These are phyloP conservation scores for Macaca mulatta DNA, from an alignment of 2,113 vertebrate species.

Conservation along the genomic window DNA sequence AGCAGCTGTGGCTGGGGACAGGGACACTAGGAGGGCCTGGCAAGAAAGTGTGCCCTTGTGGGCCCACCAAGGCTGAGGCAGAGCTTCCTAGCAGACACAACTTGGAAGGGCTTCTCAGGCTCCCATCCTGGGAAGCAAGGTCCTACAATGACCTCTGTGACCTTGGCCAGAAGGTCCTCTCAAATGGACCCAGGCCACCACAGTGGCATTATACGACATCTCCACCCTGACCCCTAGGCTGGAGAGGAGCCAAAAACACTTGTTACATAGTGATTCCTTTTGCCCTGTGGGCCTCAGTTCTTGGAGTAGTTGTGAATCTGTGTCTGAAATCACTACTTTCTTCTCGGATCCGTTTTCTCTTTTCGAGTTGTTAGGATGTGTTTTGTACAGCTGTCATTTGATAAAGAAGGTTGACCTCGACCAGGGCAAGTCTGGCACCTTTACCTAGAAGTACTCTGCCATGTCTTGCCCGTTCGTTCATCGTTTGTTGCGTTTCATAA, in stretches of 20 bases:
- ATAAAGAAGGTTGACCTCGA: neutral
- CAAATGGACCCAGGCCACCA: neutral
- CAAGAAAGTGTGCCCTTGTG: neutral
- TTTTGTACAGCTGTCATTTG: conserved; percentile 4
- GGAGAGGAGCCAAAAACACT: conserved; percentile 9
- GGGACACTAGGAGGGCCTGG: neutral
- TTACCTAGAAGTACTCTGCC: neutral
- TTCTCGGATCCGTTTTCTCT: conserved; percentile 29
- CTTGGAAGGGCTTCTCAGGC: neutral
- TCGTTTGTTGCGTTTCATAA: neutral
- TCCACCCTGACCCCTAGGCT: conserved; percentile 35
- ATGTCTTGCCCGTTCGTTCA: neutral
- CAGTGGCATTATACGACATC: neutral
- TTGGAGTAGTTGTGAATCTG: conserved; percentile 10
- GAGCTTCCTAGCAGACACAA: neutral
- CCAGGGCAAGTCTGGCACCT: neutral
- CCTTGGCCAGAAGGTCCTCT: conserved; percentile 42
- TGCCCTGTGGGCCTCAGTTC: conserved; percentile 41
- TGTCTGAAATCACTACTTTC: conserved; percentile 40
- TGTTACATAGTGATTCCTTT: conserved; percentile 25
- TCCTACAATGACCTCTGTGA: neutral
- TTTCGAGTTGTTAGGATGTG: neutral
- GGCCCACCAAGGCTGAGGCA: neutral
- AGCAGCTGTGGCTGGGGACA: neutral
- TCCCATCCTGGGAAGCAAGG: neutral